These are phyloP conservation scores for Oxycera nigricornis DNA, from an alignment of 2,888 invertebrate species.

Conservation along the genomic window DNA sequence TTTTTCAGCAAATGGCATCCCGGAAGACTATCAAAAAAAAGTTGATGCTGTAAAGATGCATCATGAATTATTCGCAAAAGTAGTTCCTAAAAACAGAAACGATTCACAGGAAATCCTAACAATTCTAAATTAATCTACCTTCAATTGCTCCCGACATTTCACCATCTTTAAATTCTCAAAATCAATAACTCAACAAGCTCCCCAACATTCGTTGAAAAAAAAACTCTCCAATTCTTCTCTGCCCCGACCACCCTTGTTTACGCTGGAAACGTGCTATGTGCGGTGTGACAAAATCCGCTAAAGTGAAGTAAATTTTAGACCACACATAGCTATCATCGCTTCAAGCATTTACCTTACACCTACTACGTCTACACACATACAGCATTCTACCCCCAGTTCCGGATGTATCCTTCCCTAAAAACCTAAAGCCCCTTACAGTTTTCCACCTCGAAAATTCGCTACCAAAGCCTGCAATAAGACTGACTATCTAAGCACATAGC, in stretches of 20 bases:
- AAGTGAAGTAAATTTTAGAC: slow-evolving; percentile 38
- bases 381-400: background rate
- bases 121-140: too few species aligned
- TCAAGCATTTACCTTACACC: slow-evolving; percentile 22
- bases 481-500: too few species aligned
- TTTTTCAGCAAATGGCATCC: too few species aligned
- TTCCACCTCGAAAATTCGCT: background rate
- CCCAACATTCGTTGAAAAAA: background rate
- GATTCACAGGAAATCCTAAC: too few species aligned
- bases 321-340: slow-evolving; percentile 35
- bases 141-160: background rate
- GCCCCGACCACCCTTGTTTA: background rate
- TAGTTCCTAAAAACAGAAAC: too few species aligned
- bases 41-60: too few species aligned
- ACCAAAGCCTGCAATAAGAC: background rate
- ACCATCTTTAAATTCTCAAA: background rate
- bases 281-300: slow-evolving; percentile 36
- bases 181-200: background rate
- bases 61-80: too few species aligned
- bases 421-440: background rate
- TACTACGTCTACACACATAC: background rate
- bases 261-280: too few species aligned
- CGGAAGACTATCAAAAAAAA: too few species aligned
- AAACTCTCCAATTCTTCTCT: background rate
- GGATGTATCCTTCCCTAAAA: background rate